Percentiles rank a stretch among this genome's conserved stretches.
Conservation (phyloP, 2,888 invertebrate species). For the Drosophila pseudotakahashii region DNA sequence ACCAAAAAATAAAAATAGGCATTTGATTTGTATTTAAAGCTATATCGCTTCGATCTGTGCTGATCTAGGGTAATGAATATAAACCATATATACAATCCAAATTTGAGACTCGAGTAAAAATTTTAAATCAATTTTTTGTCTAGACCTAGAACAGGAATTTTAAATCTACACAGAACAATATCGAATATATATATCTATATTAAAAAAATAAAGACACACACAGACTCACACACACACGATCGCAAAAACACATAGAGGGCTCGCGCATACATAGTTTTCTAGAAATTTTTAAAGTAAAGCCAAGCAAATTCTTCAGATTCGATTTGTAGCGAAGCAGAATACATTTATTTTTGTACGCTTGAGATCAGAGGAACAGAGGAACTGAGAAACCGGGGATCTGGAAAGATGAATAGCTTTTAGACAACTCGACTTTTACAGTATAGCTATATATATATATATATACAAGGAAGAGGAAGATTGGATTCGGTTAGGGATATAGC, state of each 20-base stretch:
- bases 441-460: constrained; percentile 14
- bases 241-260: constrained; percentile 2
- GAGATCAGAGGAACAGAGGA: constrained; percentile 11
- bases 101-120: constrained; percentile 39
- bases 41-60: constrained; percentile 14
- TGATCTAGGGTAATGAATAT: constrained; percentile 17
- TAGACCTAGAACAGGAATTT: constrained; percentile 38
- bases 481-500: constrained; percentile 22
- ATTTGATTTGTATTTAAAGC: constrained; percentile 23
- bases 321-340: constrained; percentile 9
- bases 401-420: constrained; percentile 44
- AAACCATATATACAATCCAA: constrained; percentile 36
- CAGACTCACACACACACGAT: constrained; percentile 5
- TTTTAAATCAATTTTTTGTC: constrained; percentile 38
- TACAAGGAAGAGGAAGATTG: neutral
- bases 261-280: constrained; percentile 63
- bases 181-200: constrained; percentile 19
- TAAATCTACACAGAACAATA: constrained; percentile 28
- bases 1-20: neutral
- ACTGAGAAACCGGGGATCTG: neutral
- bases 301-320: constrained; percentile 28
- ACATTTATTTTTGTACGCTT: constrained; percentile 46
- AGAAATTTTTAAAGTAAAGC: constrained; percentile 65
- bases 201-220: neutral
- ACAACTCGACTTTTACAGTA: constrained; percentile 34